Conservation (phyloP, 2,797 vertebrate genomes). For the Lepus townsendii region DNA sequence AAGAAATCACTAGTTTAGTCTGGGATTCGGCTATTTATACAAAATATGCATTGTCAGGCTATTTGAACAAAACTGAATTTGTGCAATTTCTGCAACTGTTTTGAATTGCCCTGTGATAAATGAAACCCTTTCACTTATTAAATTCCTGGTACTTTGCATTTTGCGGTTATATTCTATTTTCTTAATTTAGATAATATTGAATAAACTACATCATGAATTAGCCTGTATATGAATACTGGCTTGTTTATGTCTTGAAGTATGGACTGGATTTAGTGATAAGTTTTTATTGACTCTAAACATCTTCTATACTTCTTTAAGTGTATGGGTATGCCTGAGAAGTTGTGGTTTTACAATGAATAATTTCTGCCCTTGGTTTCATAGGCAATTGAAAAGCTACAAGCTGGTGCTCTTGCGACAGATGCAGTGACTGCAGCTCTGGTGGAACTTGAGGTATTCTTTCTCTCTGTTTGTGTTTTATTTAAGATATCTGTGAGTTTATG, state of each 20-base stretch:
- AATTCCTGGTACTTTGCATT: background rate
- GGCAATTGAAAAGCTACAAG: conserved; percentile 97
- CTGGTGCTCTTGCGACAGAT: conserved; percentile 96
- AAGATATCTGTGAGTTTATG: conserved; percentile 61
- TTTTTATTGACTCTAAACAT: conserved; percentile 56
- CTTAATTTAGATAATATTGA: conserved; percentile 67
- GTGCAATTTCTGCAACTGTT: conserved; percentile 11
- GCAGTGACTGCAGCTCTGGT: conserved; percentile 98
- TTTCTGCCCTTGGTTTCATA: conserved; percentile 87
- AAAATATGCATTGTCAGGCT: conserved; percentile 29
- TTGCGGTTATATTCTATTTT: conserved; percentile 61
- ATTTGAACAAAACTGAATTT: conserved; percentile 50
- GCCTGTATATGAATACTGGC: conserved; percentile 20
- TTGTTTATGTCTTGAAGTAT: conserved; percentile 30
- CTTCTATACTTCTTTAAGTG: conserved; percentile 2
- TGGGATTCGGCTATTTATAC: conserved; percentile 4
- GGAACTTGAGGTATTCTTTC: conserved; percentile 95
- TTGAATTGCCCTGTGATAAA: conserved; percentile 46
- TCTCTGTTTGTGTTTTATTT: conserved; percentile 55
- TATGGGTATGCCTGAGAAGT: conserved; percentile 26
- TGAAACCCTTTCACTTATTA: background rate
- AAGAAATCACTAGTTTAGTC: conserved; percentile 11
- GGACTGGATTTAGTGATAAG: background rate
- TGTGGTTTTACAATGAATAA: conserved; percentile 65
- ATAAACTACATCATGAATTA: conserved; percentile 1